Conservation (phyloP, 2,888 invertebrate species). For the Aphidius colemani region DNA sequence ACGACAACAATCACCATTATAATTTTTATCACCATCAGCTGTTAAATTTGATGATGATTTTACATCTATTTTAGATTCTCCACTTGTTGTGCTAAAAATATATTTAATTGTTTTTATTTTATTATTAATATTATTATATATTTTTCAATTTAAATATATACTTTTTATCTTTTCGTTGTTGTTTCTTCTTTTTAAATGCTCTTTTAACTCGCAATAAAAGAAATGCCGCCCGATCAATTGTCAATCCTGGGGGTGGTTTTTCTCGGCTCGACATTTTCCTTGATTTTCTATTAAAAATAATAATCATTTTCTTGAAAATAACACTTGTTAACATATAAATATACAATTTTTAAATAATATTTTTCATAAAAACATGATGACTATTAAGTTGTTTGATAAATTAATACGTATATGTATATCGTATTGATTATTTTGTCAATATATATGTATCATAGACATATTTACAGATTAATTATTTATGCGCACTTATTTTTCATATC, state of each 20-base stretch:
- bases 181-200: constrained; percentile 88
- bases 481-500: no score
- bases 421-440: no score
- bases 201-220: constrained; percentile 84
- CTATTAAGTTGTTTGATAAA: no score
- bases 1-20: constrained; percentile 55
- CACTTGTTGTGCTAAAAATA: constrained; percentile 42
- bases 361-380: no score
- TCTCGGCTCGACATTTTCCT: constrained; percentile 54
- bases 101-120: background rate
- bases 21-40: constrained; percentile 10
- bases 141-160: constrained; percentile 56
- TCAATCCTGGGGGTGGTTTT: constrained; percentile 69
- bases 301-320: background rate
- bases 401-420: no score
- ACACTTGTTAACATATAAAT: no score
- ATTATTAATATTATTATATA: background rate
- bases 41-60: constrained; percentile 32
- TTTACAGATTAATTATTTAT: no score
- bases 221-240: constrained; percentile 89
- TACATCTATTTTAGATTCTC: constrained; percentile 49
- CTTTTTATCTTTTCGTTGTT: constrained; percentile 85
- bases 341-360: no score
- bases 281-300: background rate
- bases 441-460: no score